Evolutionary conservation across 1,140 invertebrate genomes (phyloP), one percentile per base, ranked within the genome.

Genomic region (Lineus longissimus): DNA sequence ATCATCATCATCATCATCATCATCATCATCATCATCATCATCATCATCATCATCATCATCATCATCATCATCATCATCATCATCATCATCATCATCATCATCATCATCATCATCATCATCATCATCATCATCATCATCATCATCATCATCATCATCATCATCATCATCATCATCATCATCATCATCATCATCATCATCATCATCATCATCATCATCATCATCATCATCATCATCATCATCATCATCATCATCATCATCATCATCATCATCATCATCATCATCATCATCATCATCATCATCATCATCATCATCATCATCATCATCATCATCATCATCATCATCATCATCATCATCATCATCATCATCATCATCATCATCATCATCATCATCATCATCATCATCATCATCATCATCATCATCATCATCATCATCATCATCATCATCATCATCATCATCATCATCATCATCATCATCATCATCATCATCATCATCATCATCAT

Each of bases 381-480:
- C 0, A 30, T 2, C 29, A 33, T 66, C 61, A 2, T 25, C 19
- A 33, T 66, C 58, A 17, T 17, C 23, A 33, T 54, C 36, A n/a
- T 41, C 57, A 1, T 22, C 22, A 2, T 31, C 56, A 22, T 67
- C 33, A 6, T 68, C 67, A 33, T 68, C 69, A 6, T 59, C 64
- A 27, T 69, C 62, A 7, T 64, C 67, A 41, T 60, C 58, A 2
- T 62, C 40, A 2, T 54, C 59, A 62, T 72, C 73, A 2, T 65
- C 75, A 51, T 76, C 63, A 19, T 69, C 60, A 27, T 74, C 56
- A 22, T 55, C 51, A 7, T 25, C 59, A 0, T 74, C 31, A 41
- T 70, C 74, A 30, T 63, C 22, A 45, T 62, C 59, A 63, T 23
- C 60, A 64, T 64, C 62, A 63, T 63, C 62, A 63, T 63, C 59